Base-by-base conservation (phyloP, 2,888 invertebrate genomes). In the Dasypogon diadema region DNA sequence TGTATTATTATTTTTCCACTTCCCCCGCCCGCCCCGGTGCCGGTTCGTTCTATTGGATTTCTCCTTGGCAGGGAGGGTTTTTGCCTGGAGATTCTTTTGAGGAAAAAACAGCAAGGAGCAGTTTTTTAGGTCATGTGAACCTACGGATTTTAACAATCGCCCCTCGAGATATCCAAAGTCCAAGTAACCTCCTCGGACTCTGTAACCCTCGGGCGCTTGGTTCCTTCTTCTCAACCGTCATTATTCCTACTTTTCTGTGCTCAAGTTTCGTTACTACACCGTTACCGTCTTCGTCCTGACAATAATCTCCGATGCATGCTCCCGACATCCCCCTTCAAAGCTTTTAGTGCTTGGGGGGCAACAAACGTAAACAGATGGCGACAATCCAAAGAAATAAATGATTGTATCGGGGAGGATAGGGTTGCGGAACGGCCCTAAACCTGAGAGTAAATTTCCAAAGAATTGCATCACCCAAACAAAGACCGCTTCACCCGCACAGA, bases 1-100 rank as follows among this genome's bases (percentile, higher is more conserved):
- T 56, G 56, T 30, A n/a, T 56, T 56, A 56, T 24, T 56, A 56
- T 56, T 56, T 26, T 56, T 22, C 30, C 56, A 56, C 26, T 56
- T 30, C 30, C 16, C 8, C 56, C 4, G 10, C 26, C 26, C 24
- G 6, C 3, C 56, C 56, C 30, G 4, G 26, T 56, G 2, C 56
- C 6, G 54, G 26, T 56, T 14, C 56, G 24, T 24, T 3, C 24
- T 14, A 14, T 2, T 14, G 18, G 14, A 56, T 26, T 14, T 24
- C 8, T 56, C 14, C 51, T 21, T 16, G 18, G 12, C 51, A 51
- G 12, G 18, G 16, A 21, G 51, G 2, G 18, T 51, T 51, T 51
- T 12, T 48, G 48, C 48, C 48, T 2, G 16, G 18, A 21, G 48
- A 51, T 51, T 51, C 6, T 51, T 16, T 12, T 21, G 12, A 51